Evolutionary conservation across 2,888 invertebrate species (phyloP), one percentile per base, ranked within the genome.

Genomic region (Drosophila kanekoi): DNA sequence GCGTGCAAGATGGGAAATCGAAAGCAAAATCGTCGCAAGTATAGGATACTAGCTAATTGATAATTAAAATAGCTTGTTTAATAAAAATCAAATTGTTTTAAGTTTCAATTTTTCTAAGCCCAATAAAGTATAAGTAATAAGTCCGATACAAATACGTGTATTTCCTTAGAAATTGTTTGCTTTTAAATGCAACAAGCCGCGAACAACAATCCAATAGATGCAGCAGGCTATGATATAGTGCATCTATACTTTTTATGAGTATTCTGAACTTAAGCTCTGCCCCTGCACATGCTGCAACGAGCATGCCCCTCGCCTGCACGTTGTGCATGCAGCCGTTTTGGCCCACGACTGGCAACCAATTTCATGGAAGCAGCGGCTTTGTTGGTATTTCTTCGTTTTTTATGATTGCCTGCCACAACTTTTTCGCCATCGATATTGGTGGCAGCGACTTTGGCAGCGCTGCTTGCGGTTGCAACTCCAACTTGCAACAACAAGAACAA

Each of bases 371-470:
- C 41, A 51, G 58, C 74, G 69, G 85, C 81, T 86, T 74, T 83
- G 81, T 86, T 81, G 75, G 78, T 75, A 69, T 86, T 86, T 66
- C 80, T 64, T 75, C 63, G 87, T 84, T 88, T 83, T 83, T 83
- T 83, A 83, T 83, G 83, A 89, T 89, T 89, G 86, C 89, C 78
- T 82, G 86, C 89, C 88, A 88, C 89, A 85, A 89, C 70, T 83
- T 89, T 83, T 83, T 86, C 74, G 87, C 82, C 83, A 88, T 89
- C 85, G 84, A 87, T 87, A 87, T 89, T 87, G 89, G 71, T 70
- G 77, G 80, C 62, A 69, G 51, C 51, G 58, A 48, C 57, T 68
- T 65, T 61, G 64, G 67, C 72, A 47, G 72, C 78, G 77, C 64
- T 56, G 89, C 67, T 69, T 86, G 87, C 48, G 87, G 85, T 72